phyloP scores from a whole-genome alignment of 2,113 vertebrate genomes.

The Taxidea taxus region DNA sequence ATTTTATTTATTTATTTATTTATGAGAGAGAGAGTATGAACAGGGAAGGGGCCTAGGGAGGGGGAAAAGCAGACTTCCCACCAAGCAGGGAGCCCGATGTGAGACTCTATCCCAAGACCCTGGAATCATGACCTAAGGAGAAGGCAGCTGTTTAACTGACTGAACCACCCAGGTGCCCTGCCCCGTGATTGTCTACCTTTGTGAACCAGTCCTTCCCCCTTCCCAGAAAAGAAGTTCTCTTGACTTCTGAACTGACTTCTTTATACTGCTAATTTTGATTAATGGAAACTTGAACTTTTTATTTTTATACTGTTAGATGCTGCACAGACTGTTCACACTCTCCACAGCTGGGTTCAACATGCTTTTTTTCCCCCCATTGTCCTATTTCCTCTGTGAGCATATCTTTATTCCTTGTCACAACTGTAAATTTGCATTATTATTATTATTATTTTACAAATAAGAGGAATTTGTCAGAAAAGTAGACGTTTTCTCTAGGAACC shows the following conservation, averaged over 20 bases:
- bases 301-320: neutral
- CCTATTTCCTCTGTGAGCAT: neutral
- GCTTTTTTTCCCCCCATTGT: neutral
- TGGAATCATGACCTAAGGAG: too few species aligned
- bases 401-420: neutral
- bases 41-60: too few species aligned
- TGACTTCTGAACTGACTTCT: neutral
- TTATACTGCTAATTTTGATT: neutral
- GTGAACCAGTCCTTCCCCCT: neutral
- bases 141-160: too few species aligned
- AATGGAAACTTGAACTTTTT: neutral
- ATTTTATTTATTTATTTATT: too few species aligned
- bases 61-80: too few species aligned
- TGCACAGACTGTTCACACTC: neutral
- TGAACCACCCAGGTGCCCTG: too few species aligned
- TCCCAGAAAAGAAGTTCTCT: neutral
- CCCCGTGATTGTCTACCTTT: neutral
- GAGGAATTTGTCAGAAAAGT: neutral
- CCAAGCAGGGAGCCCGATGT: too few species aligned
- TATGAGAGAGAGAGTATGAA: too few species aligned
- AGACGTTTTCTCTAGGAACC: neutral
- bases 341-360: neutral
- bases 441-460: neutral
- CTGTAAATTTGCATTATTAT: neutral
- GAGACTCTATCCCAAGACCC: too few species aligned